Evolutionary conservation across 1,140 invertebrate genomes (phyloP).

Genomic region (Archegozetes longisetosus): DNA sequence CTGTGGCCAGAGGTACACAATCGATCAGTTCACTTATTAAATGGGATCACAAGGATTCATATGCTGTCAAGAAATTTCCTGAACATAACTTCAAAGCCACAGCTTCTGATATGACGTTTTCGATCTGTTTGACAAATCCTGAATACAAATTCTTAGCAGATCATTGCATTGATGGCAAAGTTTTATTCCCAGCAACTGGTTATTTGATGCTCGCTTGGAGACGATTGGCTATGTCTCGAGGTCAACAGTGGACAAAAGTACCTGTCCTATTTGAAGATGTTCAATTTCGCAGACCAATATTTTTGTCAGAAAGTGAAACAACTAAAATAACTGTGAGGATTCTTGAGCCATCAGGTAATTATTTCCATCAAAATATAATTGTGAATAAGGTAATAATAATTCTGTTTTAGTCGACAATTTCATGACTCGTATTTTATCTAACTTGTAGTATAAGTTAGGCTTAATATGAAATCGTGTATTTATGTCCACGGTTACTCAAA

Average conservation of each 20-base stretch:
- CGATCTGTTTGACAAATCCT: slow-evolving; percentile 15
- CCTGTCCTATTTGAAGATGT: slow-evolving; percentile 37
- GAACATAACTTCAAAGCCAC: slow-evolving; percentile 2
- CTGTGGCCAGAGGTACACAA: slow-evolving; percentile 34
- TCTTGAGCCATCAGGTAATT: slow-evolving; percentile 67
- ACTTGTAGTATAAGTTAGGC: too few species aligned
- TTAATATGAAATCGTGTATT: too few species aligned
- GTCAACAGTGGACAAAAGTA: slow-evolving; percentile 28
- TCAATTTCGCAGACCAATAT: slow-evolving; percentile 35
- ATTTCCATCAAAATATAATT: too few species aligned
- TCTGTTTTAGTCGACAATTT: too few species aligned
- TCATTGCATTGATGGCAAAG: slow-evolving; percentile 37
- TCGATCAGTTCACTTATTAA: slow-evolving; percentile 32
- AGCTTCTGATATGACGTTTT: slow-evolving; percentile 14
- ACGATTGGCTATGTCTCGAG: slow-evolving; percentile 32
- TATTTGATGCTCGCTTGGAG: slow-evolving; percentile 37
- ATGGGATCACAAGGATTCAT: slow-evolving; percentile 35
- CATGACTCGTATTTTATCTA: too few species aligned
- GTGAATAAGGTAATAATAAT: too few species aligned
- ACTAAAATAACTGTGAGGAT: slow-evolving; percentile 67
- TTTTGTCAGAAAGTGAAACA: slow-evolving; percentile 29
- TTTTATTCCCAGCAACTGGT: slow-evolving; percentile 38
- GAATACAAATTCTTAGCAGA: slow-evolving; percentile 32
- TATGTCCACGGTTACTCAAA: too few species aligned
- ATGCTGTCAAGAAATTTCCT: slow-evolving; percentile 14